Evolutionary conservation across 2,113 vertebrate species (phyloP), one percentile per base, ranked within the genome.

Genomic region (Osmerus mordax): DNA sequence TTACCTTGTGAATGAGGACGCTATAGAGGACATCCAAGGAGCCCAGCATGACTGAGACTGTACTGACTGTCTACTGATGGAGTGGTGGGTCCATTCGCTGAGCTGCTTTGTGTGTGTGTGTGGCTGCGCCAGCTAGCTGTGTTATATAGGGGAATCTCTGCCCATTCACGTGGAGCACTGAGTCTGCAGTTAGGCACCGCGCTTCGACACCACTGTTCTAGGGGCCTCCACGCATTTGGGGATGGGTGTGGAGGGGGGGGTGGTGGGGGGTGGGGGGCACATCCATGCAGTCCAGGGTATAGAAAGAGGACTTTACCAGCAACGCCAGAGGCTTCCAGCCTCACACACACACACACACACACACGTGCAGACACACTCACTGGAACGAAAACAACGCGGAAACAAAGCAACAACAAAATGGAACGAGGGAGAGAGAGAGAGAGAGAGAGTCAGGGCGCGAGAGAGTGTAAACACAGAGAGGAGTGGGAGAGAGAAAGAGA

Each of bases 1-100:
- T 82, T 88, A 92, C 90, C 90, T 92, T 92, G 75, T 89, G 90
- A 65, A 93, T 87, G 81, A 93, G 89, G 62, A 86, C 78, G 13
- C 88, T 73, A 84, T 90, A 93, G 73, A 93, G 89, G 73, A 91
- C 81, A 7, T 88, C 89, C 83, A 92, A 89, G 70, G 86, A 92
- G 83, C 90, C 90, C 87, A 91, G 88, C 91, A 92, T 92, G 66
- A 5, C 60, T n/a, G 54, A 18, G 16, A 76, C 51, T 21, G 77
- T 82, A 67, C 36, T 76, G 73, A 75, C 62, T 69, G 58, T 67
- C 78, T 86, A 79, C 68, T 52, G 67, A 54, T 54, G 36, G 62
- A 79, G 70, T 52, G 51, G 68, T 13, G 59, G 51, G 70, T 87
- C 78, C 84, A 89, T 87, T 67, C 63, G 77, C 55, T 70, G 47